Evolutionary conservation across 2,113 vertebrate species (phyloP).

Genomic region (Sinocyclocheilus anshuiensis): DNA sequence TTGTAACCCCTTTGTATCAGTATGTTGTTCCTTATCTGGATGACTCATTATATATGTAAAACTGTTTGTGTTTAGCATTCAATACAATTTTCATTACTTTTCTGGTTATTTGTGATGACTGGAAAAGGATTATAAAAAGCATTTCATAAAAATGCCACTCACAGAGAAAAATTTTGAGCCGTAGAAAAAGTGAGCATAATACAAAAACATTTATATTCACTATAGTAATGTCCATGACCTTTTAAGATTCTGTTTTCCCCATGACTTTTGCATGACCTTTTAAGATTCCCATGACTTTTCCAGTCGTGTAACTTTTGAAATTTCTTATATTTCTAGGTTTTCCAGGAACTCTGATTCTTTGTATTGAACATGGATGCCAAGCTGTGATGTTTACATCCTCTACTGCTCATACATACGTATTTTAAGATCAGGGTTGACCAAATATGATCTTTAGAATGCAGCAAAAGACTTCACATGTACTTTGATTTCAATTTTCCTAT

Average conservation of each 20-base stretch:
- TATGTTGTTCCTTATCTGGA: no score
- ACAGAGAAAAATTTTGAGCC: not conserved
- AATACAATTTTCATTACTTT: no score
- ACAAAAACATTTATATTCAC: not conserved
- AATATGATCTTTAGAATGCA: not conserved
- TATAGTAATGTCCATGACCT: slow-evolving; percentile 5
- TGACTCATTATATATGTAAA: no score
- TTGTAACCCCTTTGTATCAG: no score
- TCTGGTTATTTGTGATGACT: no score
- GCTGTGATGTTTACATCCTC: not conserved
- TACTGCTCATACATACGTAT: not conserved
- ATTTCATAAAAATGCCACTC: not conserved
- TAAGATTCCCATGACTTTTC: not conserved
- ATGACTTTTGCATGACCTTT: not conserved
- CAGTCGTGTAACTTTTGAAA: not conserved
- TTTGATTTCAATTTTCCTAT: not conserved
- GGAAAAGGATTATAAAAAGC: no score
- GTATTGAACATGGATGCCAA: not conserved
- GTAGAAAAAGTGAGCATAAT: not conserved
- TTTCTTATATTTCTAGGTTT: not conserved
- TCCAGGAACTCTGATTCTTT: not conserved
- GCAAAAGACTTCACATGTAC: not conserved
- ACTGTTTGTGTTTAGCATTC: no score
- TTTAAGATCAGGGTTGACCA: not conserved
- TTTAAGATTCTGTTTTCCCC: not conserved